Evolutionary conservation across 2,113 vertebrate genomes (phyloP).

Genomic region (Penelope pileata): DNA sequence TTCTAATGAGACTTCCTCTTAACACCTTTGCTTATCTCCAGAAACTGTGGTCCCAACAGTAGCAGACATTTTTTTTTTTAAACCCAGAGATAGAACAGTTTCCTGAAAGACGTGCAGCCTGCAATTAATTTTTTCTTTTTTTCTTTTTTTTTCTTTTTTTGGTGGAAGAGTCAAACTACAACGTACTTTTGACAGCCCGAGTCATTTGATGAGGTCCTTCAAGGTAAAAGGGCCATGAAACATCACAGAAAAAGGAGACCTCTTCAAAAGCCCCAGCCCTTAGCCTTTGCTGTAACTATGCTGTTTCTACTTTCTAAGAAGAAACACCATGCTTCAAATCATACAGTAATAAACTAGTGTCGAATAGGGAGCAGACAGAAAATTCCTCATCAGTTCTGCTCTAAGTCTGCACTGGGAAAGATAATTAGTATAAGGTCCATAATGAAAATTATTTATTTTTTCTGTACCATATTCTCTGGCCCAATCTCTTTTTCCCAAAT

Average conservation of each 20-base stretch:
- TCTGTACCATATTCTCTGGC: not conserved
- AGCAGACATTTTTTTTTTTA: not conserved
- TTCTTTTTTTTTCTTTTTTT: not conserved
- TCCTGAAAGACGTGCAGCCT: not conserved
- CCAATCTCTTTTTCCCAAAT: not conserved
- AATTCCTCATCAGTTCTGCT: not conserved
- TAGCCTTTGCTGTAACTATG: not conserved
- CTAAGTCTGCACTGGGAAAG: not conserved
- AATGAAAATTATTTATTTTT: not conserved
- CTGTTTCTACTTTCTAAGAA: slow-evolving; percentile 17
- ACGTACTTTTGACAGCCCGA: not conserved
- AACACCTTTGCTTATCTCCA: slow-evolving; percentile 16
- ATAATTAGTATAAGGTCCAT: not conserved
- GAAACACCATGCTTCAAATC: slow-evolving; percentile 1
- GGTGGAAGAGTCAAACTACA: not conserved
- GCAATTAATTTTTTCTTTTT: slow-evolving; percentile 16
- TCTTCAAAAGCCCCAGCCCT: slow-evolving; percentile 19
- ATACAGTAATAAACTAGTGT: not conserved
- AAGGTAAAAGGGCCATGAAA: slow-evolving; percentile 23
- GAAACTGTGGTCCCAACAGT: not conserved
- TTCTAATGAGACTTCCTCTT: slow-evolving; percentile 28
- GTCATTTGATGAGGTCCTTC: slow-evolving; percentile 32
- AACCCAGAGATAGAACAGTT: not conserved
- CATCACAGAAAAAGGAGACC: not conserved
- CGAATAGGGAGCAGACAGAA: not conserved